These are phyloP conservation scores for Ceramica pisi DNA, from an alignment of 2,888 invertebrate genomes.

Conservation along the genomic window DNA sequence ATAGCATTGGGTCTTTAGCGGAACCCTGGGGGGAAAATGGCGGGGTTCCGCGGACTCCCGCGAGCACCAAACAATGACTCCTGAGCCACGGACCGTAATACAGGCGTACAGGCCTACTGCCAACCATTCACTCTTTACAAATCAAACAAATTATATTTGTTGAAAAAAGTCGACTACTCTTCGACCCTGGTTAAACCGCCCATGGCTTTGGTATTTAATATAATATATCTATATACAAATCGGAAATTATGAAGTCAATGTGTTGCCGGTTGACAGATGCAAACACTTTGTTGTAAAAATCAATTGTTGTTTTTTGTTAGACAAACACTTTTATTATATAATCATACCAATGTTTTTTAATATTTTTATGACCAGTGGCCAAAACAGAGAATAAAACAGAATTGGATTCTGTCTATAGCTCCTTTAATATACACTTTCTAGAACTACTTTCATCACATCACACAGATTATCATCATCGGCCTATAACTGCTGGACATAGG, in stretches of 20 bases:
- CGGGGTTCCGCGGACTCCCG: constrained; percentile 88
- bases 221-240: constrained; percentile 61
- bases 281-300: constrained; percentile 42
- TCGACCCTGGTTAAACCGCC: constrained; percentile 72
- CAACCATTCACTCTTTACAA: constrained; percentile 87
- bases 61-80: constrained; percentile 83
- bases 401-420: no score
- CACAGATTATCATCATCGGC: no score
- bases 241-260: constrained; percentile 59
- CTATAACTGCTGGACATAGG: no score
- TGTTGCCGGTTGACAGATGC: constrained; percentile 58
- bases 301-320: constrained; percentile 44
- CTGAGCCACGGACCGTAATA: constrained; percentile 72
- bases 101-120: constrained; percentile 80
- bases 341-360: no score
- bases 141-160: constrained; percentile 90
- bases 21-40: constrained; percentile 88
- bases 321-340: constrained; percentile 23
- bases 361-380: no score
- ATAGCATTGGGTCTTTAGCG: constrained; percentile 85
- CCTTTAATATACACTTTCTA: no score
- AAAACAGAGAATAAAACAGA: no score
- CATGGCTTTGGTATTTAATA: constrained; percentile 65
- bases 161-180: constrained; percentile 83
- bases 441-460: no score